phyloP scores from a whole-genome alignment of 2,113 vertebrate species.

The Clinocottus analis region DNA sequence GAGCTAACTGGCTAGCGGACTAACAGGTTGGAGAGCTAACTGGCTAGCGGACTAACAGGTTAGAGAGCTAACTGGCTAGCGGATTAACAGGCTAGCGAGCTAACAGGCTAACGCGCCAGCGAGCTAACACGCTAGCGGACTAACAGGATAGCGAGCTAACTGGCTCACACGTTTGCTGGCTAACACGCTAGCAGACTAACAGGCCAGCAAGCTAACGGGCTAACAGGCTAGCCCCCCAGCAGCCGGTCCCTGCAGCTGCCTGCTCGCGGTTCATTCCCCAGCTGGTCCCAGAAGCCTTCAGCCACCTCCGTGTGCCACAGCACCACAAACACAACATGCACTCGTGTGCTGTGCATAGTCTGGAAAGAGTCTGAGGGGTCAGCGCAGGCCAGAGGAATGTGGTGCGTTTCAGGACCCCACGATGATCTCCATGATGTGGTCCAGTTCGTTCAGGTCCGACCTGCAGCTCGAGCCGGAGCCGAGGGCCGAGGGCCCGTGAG shows the following conservation, averaged over 20 bases:
- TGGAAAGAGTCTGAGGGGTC: conserved; percentile 67
- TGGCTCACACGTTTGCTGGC: no score
- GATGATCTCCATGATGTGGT: conserved; percentile 98
- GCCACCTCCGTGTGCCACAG: conserved; percentile 62
- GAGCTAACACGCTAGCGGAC: no score
- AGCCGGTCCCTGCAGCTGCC: conserved; percentile 26
- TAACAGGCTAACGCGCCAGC: no score
- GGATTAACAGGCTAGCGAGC: no score
- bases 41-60: no score
- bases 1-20: not conserved
- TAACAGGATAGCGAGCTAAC: no score
- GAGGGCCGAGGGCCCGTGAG: conserved; percentile 81
- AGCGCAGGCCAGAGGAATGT: conserved; percentile 44
- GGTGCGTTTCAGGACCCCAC: conserved; percentile 90
- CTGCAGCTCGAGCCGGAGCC: conserved; percentile 89
- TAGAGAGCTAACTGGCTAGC: not conserved
- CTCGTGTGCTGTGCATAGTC: conserved; percentile 67
- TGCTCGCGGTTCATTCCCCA: conserved; percentile 64
- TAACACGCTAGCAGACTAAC: no score
- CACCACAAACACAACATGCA: conserved; percentile 67
- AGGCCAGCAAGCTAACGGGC: not conserved
- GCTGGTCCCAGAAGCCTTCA: conserved; percentile 54
- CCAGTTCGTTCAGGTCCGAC: conserved; percentile 95
- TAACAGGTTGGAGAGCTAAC: not conserved
- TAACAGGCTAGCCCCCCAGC: conserved; percentile 21